These are phyloP conservation scores for Amia ocellicauda DNA, from an alignment of 2,113 vertebrate species.

Conservation along the genomic window DNA sequence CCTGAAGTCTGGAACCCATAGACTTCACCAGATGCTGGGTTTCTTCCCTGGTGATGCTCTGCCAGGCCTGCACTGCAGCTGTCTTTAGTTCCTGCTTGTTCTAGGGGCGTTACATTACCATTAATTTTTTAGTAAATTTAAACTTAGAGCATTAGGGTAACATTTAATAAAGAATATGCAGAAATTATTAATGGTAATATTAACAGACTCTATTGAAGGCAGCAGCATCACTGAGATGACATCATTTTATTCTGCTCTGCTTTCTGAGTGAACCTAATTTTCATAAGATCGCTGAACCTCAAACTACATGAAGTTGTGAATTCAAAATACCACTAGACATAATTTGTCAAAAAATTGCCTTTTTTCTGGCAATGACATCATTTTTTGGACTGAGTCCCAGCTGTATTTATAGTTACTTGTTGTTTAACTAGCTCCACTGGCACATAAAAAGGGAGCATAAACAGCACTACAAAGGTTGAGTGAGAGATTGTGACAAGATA, in stretches of 20 bases:
- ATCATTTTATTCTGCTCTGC: constrained; percentile 9
- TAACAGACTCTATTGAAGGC: too few relatives aligned
- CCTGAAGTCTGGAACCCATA: too few relatives aligned
- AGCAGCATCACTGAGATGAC: constrained; percentile 2
- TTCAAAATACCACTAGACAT: constrained; percentile 29
- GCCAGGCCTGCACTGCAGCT: too few relatives aligned
- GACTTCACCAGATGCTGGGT: too few relatives aligned
- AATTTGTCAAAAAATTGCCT: constrained; percentile 40
- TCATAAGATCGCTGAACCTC: constrained; percentile 25
- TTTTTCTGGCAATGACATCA: constrained; percentile 28
- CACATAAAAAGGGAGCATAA: too few relatives aligned
- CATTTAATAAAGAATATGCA: too few relatives aligned
- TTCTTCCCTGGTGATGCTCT: too few relatives aligned
- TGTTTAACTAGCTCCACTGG: constrained; percentile 20
- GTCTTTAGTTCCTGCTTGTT: too few relatives aligned
- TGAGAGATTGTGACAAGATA: constrained; percentile 1
- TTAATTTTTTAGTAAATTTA: too few relatives aligned
- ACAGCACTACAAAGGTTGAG: background rate
- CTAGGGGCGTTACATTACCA: too few relatives aligned
- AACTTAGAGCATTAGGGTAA: too few relatives aligned
- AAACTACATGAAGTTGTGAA: constrained; percentile 27
- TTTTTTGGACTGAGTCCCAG: constrained; percentile 28
- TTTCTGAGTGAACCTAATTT: constrained; percentile 14
- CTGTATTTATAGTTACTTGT: constrained; percentile 27
- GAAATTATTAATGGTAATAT: too few relatives aligned